These are phyloP conservation scores for Neosilurus hyrtlii DNA, from an alignment of 2,797 vertebrate species.

Conservation along the genomic window DNA sequence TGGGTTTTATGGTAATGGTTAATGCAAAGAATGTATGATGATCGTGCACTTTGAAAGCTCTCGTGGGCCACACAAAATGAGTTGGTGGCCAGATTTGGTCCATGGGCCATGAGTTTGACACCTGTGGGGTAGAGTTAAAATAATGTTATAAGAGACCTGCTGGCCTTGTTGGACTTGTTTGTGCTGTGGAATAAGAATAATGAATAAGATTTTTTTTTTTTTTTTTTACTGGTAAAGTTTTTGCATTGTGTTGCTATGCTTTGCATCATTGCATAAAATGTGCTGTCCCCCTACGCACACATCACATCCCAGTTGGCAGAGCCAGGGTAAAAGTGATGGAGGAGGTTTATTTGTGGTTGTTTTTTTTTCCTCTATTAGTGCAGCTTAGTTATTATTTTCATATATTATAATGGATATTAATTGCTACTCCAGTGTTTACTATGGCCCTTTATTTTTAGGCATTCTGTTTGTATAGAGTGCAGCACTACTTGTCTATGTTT, in stretches of 20 bases:
- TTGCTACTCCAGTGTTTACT: neutral
- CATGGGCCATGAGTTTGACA: too few species aligned
- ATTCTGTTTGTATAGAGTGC: neutral
- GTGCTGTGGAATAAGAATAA: neutral
- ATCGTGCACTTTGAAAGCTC: too few species aligned
- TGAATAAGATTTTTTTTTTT: neutral
- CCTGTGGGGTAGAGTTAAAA: too few species aligned
- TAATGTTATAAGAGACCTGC: neutral
- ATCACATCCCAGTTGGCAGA: neutral
- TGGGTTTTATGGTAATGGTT: too few species aligned
- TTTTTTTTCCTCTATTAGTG: conserved; percentile 2
- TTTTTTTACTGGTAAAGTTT: too few species aligned
- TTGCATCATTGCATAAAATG: neutral
- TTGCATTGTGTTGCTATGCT: neutral
- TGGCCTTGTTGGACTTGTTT: neutral
- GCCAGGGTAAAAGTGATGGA: neutral
- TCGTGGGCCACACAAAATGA: too few species aligned
- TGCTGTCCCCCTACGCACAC: too few species aligned
- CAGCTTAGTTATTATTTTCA: neutral
- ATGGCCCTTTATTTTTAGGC: neutral
- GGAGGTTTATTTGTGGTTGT: neutral
- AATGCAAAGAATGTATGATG: too few species aligned
- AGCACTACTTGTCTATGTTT: neutral
- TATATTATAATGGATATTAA: neutral
- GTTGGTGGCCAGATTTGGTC: too few species aligned